Conservation (phyloP, 1,140 invertebrate species). For the Euwallacea similis region DNA sequence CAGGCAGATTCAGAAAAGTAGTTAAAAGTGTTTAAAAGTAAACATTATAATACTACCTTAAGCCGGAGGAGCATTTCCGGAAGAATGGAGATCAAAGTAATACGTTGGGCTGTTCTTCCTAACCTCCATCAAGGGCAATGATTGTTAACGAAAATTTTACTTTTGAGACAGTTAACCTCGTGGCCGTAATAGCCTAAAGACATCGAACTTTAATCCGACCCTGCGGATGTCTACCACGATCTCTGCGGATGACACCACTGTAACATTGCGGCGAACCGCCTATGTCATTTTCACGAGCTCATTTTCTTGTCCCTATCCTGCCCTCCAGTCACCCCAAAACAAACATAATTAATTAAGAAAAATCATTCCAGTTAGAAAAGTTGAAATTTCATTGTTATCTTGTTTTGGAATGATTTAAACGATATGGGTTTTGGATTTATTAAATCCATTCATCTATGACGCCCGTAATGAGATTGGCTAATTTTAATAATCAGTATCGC, state of each 20-base stretch:
- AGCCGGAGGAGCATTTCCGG: not conserved
- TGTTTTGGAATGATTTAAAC: not conserved
- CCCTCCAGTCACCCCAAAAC: slow-evolving; percentile 20
- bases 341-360: slow-evolving; percentile 38
- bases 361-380: slow-evolving; percentile 21
- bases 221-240: slow-evolving; percentile 36
- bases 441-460: no score
- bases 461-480: no score
- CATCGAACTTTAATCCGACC: slow-evolving; percentile 30
- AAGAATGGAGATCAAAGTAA: not conserved
- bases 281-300: slow-evolving; percentile 34
- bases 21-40: no score
- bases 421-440: no score
- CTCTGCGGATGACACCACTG: slow-evolving; percentile 29
- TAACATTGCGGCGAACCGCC: slow-evolving; percentile 24
- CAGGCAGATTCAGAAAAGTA: no score
- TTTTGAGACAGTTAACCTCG: slow-evolving; percentile 22
- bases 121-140: not conserved
- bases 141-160: slow-evolving; percentile 2
- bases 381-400: not conserved
- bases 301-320: slow-evolving; percentile 31
- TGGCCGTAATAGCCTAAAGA: slow-evolving; percentile 21
- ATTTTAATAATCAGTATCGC: no score
- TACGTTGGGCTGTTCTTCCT: not conserved
- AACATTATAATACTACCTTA: no score